A percentile compares a stretch with the other conserved stretches of the same genome.
Conservation (phyloP, 2,888 invertebrate genomes). For the Allacma fusca region DNA sequence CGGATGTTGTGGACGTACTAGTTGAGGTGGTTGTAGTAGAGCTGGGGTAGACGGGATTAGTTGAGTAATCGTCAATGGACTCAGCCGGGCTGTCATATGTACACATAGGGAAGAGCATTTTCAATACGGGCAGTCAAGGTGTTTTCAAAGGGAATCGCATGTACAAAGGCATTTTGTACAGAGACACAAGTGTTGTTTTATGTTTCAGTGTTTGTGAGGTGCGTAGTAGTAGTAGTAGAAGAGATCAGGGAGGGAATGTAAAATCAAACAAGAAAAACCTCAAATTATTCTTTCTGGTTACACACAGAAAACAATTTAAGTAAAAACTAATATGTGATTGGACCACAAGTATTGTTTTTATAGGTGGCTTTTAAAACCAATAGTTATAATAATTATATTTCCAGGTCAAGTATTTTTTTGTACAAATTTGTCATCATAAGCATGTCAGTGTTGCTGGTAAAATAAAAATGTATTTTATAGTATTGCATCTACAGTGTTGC, state of each 20-base stretch:
- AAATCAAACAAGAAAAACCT: slow-evolving; percentile 1
- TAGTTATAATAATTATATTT: too few relatives aligned
- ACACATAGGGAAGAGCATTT: not conserved
- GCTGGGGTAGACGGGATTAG: slow-evolving; percentile 24
- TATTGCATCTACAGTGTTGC: too few relatives aligned
- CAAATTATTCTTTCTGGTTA: slow-evolving; percentile 5
- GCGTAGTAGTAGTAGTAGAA: not conserved
- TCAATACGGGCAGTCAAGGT: not conserved
- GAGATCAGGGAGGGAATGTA: slow-evolving; percentile 18
- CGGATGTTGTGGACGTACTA: not conserved
- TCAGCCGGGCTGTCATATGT: slow-evolving; percentile 40
- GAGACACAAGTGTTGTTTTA: not conserved
- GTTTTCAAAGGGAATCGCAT: slow-evolving; percentile 5
- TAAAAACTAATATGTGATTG: too few relatives aligned
- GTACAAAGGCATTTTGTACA: too few relatives aligned
- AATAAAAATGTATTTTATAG: too few relatives aligned
- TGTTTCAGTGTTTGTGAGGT: not conserved
- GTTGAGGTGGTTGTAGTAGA: slow-evolving; percentile 1
- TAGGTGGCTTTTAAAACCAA: not conserved
- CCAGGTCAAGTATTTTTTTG: too few relatives aligned
- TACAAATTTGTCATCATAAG: too few relatives aligned
- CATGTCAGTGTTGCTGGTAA: too few relatives aligned
- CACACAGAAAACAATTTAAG: too few relatives aligned
- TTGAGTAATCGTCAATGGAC: slow-evolving; percentile 38
- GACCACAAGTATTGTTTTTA: not conserved